Base-by-base conservation (phyloP, 1,140 invertebrate species). In the Lasioglossum albipes region DNA sequence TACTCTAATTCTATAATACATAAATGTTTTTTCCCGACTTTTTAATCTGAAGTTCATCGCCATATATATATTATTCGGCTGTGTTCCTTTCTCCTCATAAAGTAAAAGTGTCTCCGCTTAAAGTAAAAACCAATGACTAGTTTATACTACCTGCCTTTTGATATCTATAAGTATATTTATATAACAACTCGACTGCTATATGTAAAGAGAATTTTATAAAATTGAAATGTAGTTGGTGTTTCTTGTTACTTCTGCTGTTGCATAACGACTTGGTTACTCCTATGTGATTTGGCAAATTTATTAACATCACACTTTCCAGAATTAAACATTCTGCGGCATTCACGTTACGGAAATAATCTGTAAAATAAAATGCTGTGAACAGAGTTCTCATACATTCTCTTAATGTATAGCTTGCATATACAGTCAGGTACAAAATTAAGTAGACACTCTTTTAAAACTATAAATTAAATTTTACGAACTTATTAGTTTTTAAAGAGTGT, bases 281-380 rank as follows among this genome's bases (percentile, higher is more conserved):
- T 82, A 80, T 68, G 72, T 69, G 42, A 78, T 82, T 88, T 84
- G 86, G 82, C 76, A 81, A 87, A 82, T 88, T 81, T 84, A 81
- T 88, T 86, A 77, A 82, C 84, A 87, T 83, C 74, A 79, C 68
- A 74, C 64, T 78, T 66, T 78, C 57, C 84, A 57, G 73, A 62
- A 66, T 74, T 77, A 79, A 77, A 62, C 59, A 74, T 57, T 82
- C 81, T 69, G 31, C 64, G 70, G 52, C 74, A 81, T 69, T 61
- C 81, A 65, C 66, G 62, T 49, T 71, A 64, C 80, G 62, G 73
- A 73, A 80, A 76, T 87, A 78, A 61, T 85, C 87, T 88, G 86
- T 45, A 85, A 84, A 74, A 42, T 10, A 69, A 79, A 75, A 72
- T 49, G 62, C 31, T 65, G 57, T 69, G 12, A 74, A 10, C 0